These are phyloP conservation scores for Probaryconus sp. DNA, from an alignment of 1,140 invertebrate genomes.

Conservation along the genomic window DNA sequence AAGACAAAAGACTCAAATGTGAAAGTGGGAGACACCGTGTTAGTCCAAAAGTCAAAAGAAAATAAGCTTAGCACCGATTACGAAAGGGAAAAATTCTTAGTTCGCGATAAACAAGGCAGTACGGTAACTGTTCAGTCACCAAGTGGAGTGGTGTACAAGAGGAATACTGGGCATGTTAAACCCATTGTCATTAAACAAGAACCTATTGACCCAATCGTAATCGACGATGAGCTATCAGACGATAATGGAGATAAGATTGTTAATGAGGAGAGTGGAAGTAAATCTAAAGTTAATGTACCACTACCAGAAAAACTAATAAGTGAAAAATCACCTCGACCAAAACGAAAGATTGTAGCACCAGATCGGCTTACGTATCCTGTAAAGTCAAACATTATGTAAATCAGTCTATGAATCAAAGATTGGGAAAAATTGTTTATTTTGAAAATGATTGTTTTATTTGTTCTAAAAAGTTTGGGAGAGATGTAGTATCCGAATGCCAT, in stretches of 20 bases:
- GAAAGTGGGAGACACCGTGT: constrained; percentile 21
- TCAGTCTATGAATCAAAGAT: too few species aligned
- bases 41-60: constrained; percentile 5
- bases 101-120: constrained; percentile 12
- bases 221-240: constrained; percentile 7
- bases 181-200: constrained; percentile 6
- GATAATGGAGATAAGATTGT: too few species aligned
- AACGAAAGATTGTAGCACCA: constrained; percentile 1
- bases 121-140: constrained; percentile 10
- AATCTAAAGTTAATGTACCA: too few species aligned
- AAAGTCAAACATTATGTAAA: too few species aligned
- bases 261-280: not conserved
- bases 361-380: too few species aligned
- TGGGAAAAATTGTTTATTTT: too few species aligned
- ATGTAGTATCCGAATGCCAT: too few species aligned
- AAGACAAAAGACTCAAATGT: not conserved
- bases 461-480: too few species aligned
- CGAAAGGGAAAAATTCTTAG: constrained; percentile 3
- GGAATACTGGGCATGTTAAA: constrained; percentile 6
- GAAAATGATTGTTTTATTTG: too few species aligned
- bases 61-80: constrained; percentile 20
- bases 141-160: constrained; percentile 7
- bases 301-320: too few species aligned
- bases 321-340: constrained; percentile 7
- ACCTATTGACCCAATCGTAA: constrained; percentile 10